Evolutionary conservation across 1,140 invertebrate genomes (phyloP).

Genomic region (Brachionus paranguensis): DNA sequence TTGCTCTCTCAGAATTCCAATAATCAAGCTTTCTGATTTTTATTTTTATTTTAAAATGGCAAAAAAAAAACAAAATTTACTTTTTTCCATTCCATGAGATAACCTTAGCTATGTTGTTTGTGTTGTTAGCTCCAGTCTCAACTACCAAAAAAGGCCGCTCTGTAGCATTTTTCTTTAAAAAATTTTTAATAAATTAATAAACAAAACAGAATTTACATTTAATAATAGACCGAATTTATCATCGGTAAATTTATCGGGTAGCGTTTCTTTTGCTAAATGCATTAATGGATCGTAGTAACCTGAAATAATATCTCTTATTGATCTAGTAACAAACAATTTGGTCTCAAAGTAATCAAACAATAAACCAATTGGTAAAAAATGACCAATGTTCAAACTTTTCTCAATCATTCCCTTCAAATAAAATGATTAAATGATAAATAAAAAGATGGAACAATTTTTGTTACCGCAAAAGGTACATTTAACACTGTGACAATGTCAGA

Average conservation of each 20-base stretch:
- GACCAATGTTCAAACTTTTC: neutral
- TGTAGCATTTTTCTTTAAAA: conserved; percentile 17
- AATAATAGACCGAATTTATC: conserved; percentile 31
- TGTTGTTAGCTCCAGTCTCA: neutral
- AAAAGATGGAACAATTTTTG: neutral
- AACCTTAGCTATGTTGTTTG: neutral
- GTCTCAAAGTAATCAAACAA: neutral
- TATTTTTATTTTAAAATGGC: neutral
- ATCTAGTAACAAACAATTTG: neutral
- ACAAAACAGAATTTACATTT: neutral
- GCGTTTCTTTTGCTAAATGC: neutral
- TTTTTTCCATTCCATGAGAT: neutral
- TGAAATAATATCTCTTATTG: neutral
- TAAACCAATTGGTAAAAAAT: neutral
- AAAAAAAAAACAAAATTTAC: neutral
- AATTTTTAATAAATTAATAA: neutral
- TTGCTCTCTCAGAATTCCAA: conserved; percentile 1
- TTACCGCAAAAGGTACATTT: conserved; percentile 10
- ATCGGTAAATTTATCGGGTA: neutral
- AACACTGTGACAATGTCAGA: neutral
- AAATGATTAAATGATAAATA: neutral
- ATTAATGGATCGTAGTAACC: conserved; percentile 15
- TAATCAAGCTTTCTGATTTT: neutral
- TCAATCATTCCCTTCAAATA: neutral
- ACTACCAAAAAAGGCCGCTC: neutral